Conservation (phyloP, 2,888 invertebrate species). For the Autographa gamma region DNA sequence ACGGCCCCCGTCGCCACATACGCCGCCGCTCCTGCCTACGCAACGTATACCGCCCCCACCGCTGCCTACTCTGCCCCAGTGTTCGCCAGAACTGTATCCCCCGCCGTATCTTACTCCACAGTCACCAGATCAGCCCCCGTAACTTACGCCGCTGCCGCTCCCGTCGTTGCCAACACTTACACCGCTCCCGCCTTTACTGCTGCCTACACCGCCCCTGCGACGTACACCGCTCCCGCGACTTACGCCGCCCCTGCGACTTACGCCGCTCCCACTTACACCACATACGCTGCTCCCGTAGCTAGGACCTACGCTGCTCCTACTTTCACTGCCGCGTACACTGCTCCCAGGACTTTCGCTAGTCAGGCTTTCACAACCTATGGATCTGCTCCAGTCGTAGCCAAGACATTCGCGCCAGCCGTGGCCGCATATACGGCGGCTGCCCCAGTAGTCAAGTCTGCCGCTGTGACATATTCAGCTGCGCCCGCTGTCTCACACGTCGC, state of each 20-base stretch:
- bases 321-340: background rate
- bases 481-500: slow-evolving; percentile 70
- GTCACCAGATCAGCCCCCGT: slow-evolving; percentile 61
- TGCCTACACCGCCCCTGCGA: slow-evolving; percentile 3
- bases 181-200: slow-evolving; percentile 68
- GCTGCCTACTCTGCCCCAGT: slow-evolving; percentile 63
- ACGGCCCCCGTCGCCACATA: slow-evolving; percentile 59
- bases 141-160: slow-evolving; percentile 62
- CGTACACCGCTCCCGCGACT: slow-evolving; percentile 64
- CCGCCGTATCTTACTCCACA: slow-evolving; percentile 70
- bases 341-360: slow-evolving; percentile 51
- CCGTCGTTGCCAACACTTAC: slow-evolving; percentile 73
- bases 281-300: background rate
- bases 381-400: slow-evolving; percentile 15
- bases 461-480: slow-evolving; percentile 61
- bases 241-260: slow-evolving; percentile 64
- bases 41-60: slow-evolving; percentile 67
- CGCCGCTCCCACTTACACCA: slow-evolving; percentile 49
- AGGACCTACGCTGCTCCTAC: slow-evolving; percentile 2
- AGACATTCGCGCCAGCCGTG: background rate
- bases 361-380: slow-evolving; percentile 74
- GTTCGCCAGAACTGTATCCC: slow-evolving; percentile 76
- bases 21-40: slow-evolving; percentile 59
- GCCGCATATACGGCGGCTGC: background rate
- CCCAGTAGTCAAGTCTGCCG: slow-evolving; percentile 22